phyloP scores from a whole-genome alignment of 2,113 vertebrate species.

The Dromiciops gliroides region DNA sequence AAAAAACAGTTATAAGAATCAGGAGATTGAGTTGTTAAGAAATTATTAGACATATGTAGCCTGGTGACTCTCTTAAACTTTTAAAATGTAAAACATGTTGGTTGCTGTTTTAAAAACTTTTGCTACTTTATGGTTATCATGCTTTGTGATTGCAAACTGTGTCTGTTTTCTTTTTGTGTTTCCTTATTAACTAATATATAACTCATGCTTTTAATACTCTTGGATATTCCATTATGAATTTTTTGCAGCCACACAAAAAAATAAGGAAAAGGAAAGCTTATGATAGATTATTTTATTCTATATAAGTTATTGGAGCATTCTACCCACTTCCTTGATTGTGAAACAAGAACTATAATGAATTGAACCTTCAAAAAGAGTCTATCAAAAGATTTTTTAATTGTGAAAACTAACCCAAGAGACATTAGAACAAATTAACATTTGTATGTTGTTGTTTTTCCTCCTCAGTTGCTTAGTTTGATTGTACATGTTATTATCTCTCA shows the following conservation, averaged over 20 bases:
- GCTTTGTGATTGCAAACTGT: constrained; percentile 40
- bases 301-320: constrained; percentile 6
- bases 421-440: background rate
- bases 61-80: constrained; percentile 60
- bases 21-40: constrained; percentile 61
- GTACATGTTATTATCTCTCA: background rate
- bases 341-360: constrained; percentile 32
- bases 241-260: constrained; percentile 39
- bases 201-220: constrained; percentile 58
- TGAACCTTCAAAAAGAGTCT: constrained; percentile 3
- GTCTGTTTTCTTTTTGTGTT: constrained; percentile 55
- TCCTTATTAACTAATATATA: constrained; percentile 51
- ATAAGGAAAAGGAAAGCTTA: background rate
- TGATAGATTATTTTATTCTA: constrained; percentile 45
- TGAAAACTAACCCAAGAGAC: background rate
- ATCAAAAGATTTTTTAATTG: background rate
- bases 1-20: constrained; percentile 26
- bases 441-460: background rate
- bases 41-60: constrained; percentile 52
- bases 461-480: background rate
- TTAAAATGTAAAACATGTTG: constrained; percentile 56
- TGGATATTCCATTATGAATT: constrained; percentile 43
- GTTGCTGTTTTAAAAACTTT: constrained; percentile 19
- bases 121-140: constrained; percentile 49
- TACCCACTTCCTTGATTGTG: constrained; percentile 28